These are phyloP conservation scores for Watsonalla binaria DNA, from an alignment of 2,888 invertebrate species.

Conservation along the genomic window DNA sequence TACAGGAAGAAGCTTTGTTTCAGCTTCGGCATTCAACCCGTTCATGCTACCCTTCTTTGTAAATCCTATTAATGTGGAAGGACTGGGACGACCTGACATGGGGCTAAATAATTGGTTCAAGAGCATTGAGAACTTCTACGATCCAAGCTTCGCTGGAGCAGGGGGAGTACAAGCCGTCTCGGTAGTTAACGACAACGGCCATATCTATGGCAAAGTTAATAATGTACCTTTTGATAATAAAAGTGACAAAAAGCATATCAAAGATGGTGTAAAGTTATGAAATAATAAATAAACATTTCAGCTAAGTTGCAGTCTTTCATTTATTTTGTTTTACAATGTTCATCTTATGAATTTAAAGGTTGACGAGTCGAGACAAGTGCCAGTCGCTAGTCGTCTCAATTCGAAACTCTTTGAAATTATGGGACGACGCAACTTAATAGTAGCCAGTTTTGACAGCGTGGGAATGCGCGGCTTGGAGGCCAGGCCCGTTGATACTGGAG, in stretches of 20 bases:
- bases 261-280: not conserved
- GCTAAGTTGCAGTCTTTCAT: constrained; percentile 33
- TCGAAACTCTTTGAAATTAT: not conserved
- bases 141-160: constrained; percentile 32
- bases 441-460: constrained; percentile 53
- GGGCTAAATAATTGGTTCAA: constrained; percentile 42
- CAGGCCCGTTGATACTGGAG: constrained; percentile 51
- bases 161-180: constrained; percentile 35
- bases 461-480: constrained; percentile 52
- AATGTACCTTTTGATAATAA: constrained; percentile 38
- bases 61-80: constrained; percentile 34
- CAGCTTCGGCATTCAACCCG: constrained; percentile 35
- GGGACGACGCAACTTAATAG: constrained; percentile 28
- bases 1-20: constrained; percentile 41
- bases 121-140: constrained; percentile 40
- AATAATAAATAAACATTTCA: not conserved
- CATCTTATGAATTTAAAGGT: constrained; percentile 31
- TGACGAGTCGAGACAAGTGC: constrained; percentile 47
- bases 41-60: constrained; percentile 41
- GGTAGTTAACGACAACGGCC: constrained; percentile 50
- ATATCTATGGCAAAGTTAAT: constrained; percentile 46
- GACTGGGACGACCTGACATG: constrained; percentile 21
- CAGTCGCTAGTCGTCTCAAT: constrained; percentile 47
- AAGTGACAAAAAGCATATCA: constrained; percentile 14
- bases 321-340: constrained; percentile 16